Percentiles rank a stretch among this genome's conserved stretches.
Evolutionary conservation across 35 echinoderm and acorn worm species (phyloP).

Genomic region (Heliocidaris tuberculata): DNA sequence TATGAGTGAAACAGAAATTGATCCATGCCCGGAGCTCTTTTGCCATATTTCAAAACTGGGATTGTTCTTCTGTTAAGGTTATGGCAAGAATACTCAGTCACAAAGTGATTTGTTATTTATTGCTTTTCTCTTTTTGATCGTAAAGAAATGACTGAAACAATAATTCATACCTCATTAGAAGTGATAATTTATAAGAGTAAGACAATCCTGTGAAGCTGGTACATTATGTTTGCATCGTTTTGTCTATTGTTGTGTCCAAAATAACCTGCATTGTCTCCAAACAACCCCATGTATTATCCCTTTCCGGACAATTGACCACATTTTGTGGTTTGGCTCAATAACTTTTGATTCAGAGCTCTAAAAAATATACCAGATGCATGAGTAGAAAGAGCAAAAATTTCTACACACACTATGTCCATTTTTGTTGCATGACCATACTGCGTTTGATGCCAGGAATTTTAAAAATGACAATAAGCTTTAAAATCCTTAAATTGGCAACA

Average conservation of each 20-base stretch:
- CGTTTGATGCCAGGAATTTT: too few species aligned
- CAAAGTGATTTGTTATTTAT: background rate
- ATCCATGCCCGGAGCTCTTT: background rate
- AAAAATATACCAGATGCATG: too few species aligned
- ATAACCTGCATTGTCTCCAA: background rate
- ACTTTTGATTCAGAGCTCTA: too few species aligned
- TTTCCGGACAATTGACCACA: too few species aligned
- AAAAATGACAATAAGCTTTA: too few species aligned
- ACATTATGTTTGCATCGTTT: background rate
- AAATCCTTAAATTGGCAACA: too few species aligned
- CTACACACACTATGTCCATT: too few species aligned
- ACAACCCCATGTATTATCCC: background rate
- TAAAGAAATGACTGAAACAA: background rate
- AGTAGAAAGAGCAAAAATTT: too few species aligned
- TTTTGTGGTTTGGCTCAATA: too few species aligned
- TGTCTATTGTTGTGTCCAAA: background rate
- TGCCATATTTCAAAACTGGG: background rate
- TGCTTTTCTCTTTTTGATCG: background rate
- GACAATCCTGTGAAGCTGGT: background rate
- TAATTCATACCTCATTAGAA: background rate
- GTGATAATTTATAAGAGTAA: background rate
- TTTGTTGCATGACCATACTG: too few species aligned
- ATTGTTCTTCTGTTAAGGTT: background rate
- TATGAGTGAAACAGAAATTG: background rate
- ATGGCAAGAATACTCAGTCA: background rate